phyloP scores from a whole-genome alignment of 2,113 vertebrate species.

The Myrmecophaga tridactyla region DNA sequence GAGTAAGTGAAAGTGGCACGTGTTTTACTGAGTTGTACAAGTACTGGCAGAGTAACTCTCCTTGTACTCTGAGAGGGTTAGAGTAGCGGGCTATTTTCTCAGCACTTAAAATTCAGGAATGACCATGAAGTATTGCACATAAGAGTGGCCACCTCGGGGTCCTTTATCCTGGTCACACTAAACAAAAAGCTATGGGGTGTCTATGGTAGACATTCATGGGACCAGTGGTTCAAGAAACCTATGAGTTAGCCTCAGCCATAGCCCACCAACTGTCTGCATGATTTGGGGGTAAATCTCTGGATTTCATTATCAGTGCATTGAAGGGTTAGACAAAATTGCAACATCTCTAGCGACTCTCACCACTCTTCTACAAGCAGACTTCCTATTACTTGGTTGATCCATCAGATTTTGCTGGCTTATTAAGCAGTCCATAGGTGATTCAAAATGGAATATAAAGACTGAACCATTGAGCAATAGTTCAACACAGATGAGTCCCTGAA shows the following conservation, averaged over 20 bases:
- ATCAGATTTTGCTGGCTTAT: conserved; percentile 13
- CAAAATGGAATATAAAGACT: background rate
- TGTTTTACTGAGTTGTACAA: background rate
- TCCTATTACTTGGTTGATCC: conserved; percentile 25
- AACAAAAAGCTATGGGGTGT: background rate
- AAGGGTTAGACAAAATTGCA: background rate
- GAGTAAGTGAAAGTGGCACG: background rate
- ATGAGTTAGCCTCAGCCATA: background rate
- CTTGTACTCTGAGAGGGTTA: background rate
- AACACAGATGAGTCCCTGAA: background rate
- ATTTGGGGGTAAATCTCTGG: background rate
- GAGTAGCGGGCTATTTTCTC: background rate
- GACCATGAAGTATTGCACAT: background rate
- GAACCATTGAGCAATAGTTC: background rate
- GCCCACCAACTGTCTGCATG: background rate
- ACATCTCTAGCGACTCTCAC: background rate
- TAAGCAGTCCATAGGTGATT: background rate
- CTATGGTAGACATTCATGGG: background rate
- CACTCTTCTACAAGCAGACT: background rate
- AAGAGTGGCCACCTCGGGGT: background rate
- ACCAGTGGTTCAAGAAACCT: background rate
- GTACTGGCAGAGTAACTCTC: background rate
- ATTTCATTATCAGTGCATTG: background rate
- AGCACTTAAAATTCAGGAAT: background rate
- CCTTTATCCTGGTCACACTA: background rate